Evolutionary conservation across 2,113 vertebrate genomes (phyloP), one percentile per base, ranked within the genome.

Genomic region (Cathartes aura): DNA sequence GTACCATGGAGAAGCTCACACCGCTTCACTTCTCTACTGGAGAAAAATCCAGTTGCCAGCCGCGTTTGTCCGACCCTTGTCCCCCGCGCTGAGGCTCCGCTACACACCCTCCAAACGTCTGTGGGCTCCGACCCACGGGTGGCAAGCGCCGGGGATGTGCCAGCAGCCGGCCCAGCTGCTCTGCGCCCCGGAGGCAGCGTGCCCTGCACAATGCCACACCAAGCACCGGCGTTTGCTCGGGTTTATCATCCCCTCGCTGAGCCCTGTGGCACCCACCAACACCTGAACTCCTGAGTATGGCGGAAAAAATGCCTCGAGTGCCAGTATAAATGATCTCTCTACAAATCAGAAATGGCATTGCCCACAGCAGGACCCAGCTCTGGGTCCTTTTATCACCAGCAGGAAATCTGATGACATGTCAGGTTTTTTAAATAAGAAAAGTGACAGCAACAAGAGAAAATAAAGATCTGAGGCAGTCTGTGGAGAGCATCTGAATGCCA

Each of bases 11-110:
- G 43, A 29, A n/a, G 56, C 63, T 66, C 14, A 4, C 16, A 9
- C 5, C 2, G 3, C 78, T 36, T 43, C 18, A 3, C 32, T 34
- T 20, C 66, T 53, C 26, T 6, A 7, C 47, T 14, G 36, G 36
- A 40, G 17, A 10, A 27, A 71, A 56, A 38, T 5, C 23, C 42
- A 4, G 24, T 4, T 15, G 14, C 75, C 55, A 62, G 42, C 8
- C 6, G 3, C 2, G 0, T 34, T 23, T 11, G 12, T 12, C 43
- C 1, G 4, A 6, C 18, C n/a, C 48, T 58, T 11, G 8, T 66
- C 22, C 38, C 45, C 38, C 42, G 26, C 4, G 8, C 47, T 5
- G 56, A 34, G 53, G 62, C 45, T 34, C 38, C 0, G 2, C 40
- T 11, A 15, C n/a, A 32, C 62, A 14, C n/a, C 75, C 48, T 43